Conservation (phyloP, 2,113 vertebrate species). For the Globicephala melas region DNA sequence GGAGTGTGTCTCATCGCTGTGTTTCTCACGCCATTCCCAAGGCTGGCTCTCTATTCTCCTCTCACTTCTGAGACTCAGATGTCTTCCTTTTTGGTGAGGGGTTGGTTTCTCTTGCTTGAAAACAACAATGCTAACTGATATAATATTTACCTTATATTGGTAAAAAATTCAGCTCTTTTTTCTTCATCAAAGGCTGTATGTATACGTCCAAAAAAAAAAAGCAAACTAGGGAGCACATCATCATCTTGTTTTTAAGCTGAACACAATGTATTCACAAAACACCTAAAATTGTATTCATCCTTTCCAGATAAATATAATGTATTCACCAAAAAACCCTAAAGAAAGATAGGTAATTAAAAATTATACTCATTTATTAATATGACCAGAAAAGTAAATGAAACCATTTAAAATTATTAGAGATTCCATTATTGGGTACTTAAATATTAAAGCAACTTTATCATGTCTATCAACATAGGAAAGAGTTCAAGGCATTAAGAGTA, state of each 20-base stretch:
- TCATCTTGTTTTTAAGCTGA: neutral
- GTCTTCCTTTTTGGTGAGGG: neutral
- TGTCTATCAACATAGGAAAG: neutral
- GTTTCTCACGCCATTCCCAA: neutral
- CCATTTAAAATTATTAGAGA: neutral
- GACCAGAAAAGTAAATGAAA: constrained; percentile 10
- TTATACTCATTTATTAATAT: neutral
- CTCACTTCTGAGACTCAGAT: neutral
- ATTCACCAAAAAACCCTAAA: neutral
- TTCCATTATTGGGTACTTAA: constrained; percentile 8
- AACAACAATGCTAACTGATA: neutral
- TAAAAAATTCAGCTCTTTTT: neutral
- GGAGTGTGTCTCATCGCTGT: neutral
- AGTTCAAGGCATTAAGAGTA: neutral
- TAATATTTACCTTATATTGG: neutral
- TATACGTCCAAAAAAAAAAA: neutral
- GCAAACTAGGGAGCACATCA: neutral
- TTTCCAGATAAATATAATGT: neutral
- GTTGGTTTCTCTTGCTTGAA: neutral
- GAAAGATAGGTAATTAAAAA: constrained; percentile 28
- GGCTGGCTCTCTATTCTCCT: neutral
- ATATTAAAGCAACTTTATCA: neutral
- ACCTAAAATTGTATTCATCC: neutral
- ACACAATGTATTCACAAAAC: neutral
- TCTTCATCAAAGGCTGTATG: neutral